phyloP scores from a whole-genome alignment of 2,113 vertebrate genomes.

The Fukomys damarensis region DNA sequence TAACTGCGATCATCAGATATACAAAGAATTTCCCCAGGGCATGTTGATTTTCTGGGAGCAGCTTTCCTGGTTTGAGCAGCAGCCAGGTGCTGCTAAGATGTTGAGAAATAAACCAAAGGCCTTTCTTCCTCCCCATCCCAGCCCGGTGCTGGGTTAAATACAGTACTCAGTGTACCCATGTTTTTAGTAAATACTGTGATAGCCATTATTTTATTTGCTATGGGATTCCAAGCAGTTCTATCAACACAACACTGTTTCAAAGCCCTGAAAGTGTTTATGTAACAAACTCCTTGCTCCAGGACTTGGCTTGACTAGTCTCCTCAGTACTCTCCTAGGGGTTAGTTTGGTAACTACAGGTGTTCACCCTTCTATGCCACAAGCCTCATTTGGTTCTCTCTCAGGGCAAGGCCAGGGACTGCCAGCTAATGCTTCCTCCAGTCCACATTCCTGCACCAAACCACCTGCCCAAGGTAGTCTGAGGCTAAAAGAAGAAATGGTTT shows the following conservation, averaged over 20 bases:
- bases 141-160: background rate
- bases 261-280: background rate
- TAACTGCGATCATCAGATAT: background rate
- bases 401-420: background rate
- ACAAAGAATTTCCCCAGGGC: background rate
- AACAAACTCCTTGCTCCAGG: background rate
- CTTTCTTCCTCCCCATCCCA: background rate
- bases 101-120: background rate
- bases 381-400: background rate
- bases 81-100: background rate
- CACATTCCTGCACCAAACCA: background rate
- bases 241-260: background rate
- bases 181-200: background rate
- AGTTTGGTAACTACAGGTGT: background rate
- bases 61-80: background rate
- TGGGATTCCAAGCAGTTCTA: background rate
- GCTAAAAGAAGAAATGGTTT: background rate
- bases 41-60: background rate
- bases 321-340: background rate
- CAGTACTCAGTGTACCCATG: background rate
- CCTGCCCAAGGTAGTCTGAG: background rate
- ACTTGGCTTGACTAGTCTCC: too few relatives aligned
- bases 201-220: background rate
- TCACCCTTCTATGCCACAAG: too few relatives aligned
- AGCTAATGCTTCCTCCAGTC: fast-evolving